Conservation (phyloP, 2,113 vertebrate species). For the Neoarius graeffei region DNA sequence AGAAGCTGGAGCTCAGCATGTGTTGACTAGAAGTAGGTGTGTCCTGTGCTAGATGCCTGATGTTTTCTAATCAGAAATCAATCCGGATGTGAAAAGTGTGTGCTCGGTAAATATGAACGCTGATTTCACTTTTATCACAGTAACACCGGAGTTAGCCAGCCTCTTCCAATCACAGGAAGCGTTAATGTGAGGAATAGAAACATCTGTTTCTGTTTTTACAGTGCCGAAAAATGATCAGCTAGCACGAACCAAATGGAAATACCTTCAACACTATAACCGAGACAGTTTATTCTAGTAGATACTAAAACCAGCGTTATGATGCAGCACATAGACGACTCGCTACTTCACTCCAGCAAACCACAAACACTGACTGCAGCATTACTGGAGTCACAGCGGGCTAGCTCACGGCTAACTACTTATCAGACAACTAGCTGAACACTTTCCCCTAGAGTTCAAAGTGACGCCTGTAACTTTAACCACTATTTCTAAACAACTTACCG, state of each 20-base stretch:
- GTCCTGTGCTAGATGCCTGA: not conserved
- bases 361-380: slow-evolving; percentile 25
- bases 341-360: not conserved
- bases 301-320: not conserved
- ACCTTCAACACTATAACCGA: no score
- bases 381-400: not conserved
- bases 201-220: not conserved
- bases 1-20: slow-evolving; percentile 16
- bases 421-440: not conserved
- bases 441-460: not conserved
- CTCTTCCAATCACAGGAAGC: slow-evolving; percentile 42
- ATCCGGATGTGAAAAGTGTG: not conserved
- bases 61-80: not conserved
- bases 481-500: slow-evolving; percentile 46
- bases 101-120: no score
- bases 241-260: not conserved
- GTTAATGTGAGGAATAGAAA: not conserved
- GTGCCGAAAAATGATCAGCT: not conserved
- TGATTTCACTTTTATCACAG: not conserved
- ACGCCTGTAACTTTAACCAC: not conserved
- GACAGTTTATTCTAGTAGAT: not conserved
- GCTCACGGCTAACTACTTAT: slow-evolving; percentile 29
- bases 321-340: not conserved
- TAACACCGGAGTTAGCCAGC: not conserved
- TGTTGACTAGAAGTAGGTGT: slow-evolving; percentile 41